Evolutionary conservation across 2,113 vertebrate genomes (phyloP).

Genomic region (Phyllostomus discolor): DNA sequence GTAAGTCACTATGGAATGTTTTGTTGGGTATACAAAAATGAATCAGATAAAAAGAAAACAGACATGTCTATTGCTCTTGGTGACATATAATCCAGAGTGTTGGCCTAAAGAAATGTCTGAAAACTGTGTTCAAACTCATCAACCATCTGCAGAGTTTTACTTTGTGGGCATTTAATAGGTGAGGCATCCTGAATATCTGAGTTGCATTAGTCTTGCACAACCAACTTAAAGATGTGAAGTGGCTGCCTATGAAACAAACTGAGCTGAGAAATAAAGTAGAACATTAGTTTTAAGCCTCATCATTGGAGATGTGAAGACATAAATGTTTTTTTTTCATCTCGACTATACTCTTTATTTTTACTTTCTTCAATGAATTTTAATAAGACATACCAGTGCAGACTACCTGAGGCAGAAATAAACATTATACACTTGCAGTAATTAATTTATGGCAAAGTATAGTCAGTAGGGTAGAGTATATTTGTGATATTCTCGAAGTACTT

Average conservation of each 20-base stretch:
- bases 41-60: not conserved
- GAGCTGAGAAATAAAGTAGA: slow-evolving; percentile 34
- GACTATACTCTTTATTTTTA: slow-evolving; percentile 43
- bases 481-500: slow-evolving; percentile 29
- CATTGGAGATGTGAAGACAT: slow-evolving; percentile 19
- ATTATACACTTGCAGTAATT: slow-evolving; percentile 54
- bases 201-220: not conserved
- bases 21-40: not conserved
- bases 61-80: not conserved
- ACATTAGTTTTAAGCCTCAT: slow-evolving; percentile 48
- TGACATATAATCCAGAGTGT: not conserved
- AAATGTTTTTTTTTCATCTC: slow-evolving; percentile 17
- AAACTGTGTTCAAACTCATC: not conserved
- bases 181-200: not conserved
- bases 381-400: slow-evolving; percentile 17
- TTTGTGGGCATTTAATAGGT: not conserved
- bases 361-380: slow-evolving; percentile 36
- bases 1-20: not conserved
- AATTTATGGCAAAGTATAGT: slow-evolving; percentile 51
- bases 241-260: not conserved
- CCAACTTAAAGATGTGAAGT: not conserved
- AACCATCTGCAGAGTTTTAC: not conserved
- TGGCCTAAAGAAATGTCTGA: not conserved
- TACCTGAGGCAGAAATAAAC: slow-evolving; percentile 35
- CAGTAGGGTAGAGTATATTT: slow-evolving; percentile 35